Base-by-base conservation (phyloP, 2,888 invertebrate genomes). In the Cecidostiba fungosa region DNA sequence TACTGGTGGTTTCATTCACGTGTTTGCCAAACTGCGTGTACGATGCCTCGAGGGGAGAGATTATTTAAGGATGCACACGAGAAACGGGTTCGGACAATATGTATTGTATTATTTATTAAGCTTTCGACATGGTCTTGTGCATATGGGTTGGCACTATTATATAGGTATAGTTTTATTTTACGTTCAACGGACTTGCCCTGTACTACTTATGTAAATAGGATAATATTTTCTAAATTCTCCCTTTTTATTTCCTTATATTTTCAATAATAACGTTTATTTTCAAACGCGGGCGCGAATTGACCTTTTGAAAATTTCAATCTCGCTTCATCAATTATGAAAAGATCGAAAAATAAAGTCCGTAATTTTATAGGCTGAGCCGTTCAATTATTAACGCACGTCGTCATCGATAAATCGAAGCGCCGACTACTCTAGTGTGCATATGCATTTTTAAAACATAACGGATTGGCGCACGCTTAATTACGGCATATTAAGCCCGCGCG, bases 1-100 rank as follows among this genome's bases (percentile, higher is more conserved):
- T 85, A 89, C 90, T 90, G 90, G 91, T 91, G 90, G 90, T 87
- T 89, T 87, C 85, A 89, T 90, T 90, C 89, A 90, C 74, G 32
- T 12, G 43, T 36, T 10, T 62, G 62, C 23, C 10, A 14, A 62
- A 43, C 43, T 10, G 12, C 43, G 43, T 43, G 43, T 12, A 43
- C 12, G 43, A 43, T 66, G 36, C 66, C n/a, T n/a, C 19, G 6
- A n/a, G 1, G 6, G 8, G 69, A 77, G 72, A 77, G 62, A 5
- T 3, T 10, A 12, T 12, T 39, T 19, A 12, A 43, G 43, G 39
- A 72, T 72, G 16, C 43, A 72, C 43, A 12, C 39, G 72, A 36
- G 43, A 23, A 72, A 72, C 72, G 39, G n/a, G 39, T 39, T 43
- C 39, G 39, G 12, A 12, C n/a, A n/a, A n/a, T n/a, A n/a, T 23